A percentile compares a stretch with the other conserved stretches of the same genome.
Evolutionary conservation across 2,888 invertebrate genomes (phyloP).

Genomic region (Criorhina ranunculi): DNA sequence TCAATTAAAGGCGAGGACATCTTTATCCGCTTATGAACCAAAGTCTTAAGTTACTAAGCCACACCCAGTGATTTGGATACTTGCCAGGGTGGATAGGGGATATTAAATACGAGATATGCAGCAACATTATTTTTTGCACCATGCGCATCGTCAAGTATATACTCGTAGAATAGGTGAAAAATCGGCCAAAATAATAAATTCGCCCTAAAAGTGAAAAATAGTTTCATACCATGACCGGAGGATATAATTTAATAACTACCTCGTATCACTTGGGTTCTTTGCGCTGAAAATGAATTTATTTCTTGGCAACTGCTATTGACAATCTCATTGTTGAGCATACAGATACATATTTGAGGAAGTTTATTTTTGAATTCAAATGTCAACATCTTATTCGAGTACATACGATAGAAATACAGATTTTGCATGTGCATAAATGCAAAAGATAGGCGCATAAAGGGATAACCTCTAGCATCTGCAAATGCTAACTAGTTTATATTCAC

Average conservation of each 20-base stretch:
- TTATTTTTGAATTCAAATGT: constrained; percentile 1
- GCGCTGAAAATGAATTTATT: constrained; percentile 14
- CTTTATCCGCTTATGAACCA: constrained; percentile 49
- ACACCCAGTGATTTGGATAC: constrained; percentile 67
- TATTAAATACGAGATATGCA: constrained; percentile 67
- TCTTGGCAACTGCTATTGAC: constrained; percentile 42
- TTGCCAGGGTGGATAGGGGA: constrained; percentile 59
- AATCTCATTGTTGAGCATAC: not conserved
- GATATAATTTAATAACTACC: constrained; percentile 70
- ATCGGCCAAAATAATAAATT: constrained; percentile 72
- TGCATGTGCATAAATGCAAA: constrained; percentile 14
- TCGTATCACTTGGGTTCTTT: constrained; percentile 24
- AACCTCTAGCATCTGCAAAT: constrained; percentile 12
- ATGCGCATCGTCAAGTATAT: constrained; percentile 47
- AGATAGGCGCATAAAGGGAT: constrained; percentile 12
- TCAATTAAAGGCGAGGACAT: constrained; percentile 57
- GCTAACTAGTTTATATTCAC: constrained; percentile 58
- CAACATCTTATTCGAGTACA: not conserved
- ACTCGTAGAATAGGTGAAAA: constrained; percentile 38
- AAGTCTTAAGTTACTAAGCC: constrained; percentile 62
- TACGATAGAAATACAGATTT: not conserved
- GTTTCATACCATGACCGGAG: constrained; percentile 53
- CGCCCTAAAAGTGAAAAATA: constrained; percentile 54
- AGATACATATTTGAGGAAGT: not conserved
- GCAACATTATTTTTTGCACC: constrained; percentile 37